Base-by-base conservation (phyloP, 2,888 invertebrate species). In the Elmis aenea region DNA sequence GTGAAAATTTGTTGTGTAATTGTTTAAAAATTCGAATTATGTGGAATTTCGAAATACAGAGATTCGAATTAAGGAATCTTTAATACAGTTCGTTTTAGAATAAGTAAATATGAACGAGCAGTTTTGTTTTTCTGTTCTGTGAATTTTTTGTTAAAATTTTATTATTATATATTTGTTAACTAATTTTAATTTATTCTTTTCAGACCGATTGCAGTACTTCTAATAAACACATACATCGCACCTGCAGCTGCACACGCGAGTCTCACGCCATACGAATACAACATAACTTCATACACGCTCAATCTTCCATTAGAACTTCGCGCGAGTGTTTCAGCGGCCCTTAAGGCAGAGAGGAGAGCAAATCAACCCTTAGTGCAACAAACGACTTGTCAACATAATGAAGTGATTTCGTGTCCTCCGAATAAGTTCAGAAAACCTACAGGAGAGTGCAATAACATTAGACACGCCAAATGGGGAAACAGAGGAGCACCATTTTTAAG, bases 371-470 rank as follows among this genome's bases (percentile, higher is more conserved):
- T 36, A 47, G 48, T 33, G 41, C 57, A 39, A 59, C 62, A 45
- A 54, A 52, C 31, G 48, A 24, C 45, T 3, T 61, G 61, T 64
- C 67, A 44, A 59, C 66, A 67, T 38, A 58, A 69, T 50, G 71
- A 74, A 58, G 61, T 70, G 38, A 66, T 78, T 51, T 76, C 79
- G 8, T 89, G 89, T 57, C 86, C 86, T 5, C 87, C 87, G 2
- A 85, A 82, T 70, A 88, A 86, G 65, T 91, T 83, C 68, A 75
- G 92, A 32, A 80, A 83, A 39, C 77, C 83, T 1, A 84, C 83
- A 26, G 91, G 89, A 0, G 82, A 84, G 57, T 93, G 93, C 69
- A 93, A 93, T 68, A 93, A 93, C 61, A 83, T 92, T 2, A 73
- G 87, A 22, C 85, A 88, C 62, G 77, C 88, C 1, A 79, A 80